These are phyloP conservation scores for Ceratothoa steindachneri DNA, from an alignment of 2,888 invertebrate species.

Conservation along the genomic window DNA sequence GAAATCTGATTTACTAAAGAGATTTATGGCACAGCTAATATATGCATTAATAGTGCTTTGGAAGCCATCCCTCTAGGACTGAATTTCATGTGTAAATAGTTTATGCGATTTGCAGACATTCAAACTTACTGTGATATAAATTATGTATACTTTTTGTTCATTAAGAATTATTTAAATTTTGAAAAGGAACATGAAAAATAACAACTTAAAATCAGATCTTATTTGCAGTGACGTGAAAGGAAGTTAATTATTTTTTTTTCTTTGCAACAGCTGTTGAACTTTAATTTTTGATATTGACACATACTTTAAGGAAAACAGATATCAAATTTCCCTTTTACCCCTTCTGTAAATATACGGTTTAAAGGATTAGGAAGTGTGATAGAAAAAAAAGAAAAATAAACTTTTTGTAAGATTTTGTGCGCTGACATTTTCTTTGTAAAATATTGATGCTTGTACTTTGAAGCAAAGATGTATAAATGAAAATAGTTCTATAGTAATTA, in stretches of 20 bases:
- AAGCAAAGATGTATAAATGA: constrained; percentile 11
- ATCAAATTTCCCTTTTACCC: not conserved
- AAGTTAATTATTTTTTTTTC: not conserved
- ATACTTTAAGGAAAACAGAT: not conserved
- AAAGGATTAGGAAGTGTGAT: not conserved
- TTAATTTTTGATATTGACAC: not conserved
- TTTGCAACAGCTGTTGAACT: not conserved
- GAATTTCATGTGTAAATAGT: not conserved
- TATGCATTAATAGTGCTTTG: not conserved
- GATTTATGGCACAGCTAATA: constrained; percentile 2
- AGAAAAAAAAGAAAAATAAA: not conserved
- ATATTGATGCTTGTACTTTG: not conserved
- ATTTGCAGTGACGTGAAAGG: not conserved
- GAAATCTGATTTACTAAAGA: not conserved
- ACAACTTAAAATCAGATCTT: not conserved
- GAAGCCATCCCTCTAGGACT: constrained; percentile 2
- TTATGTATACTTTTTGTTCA: constrained; percentile 6
- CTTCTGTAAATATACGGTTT: not conserved
- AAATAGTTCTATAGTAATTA: constrained; percentile 10
- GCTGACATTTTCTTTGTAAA: not conserved
- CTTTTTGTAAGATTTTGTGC: not conserved
- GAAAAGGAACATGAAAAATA: no score
- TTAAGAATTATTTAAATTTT: not conserved
- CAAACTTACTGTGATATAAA: constrained; percentile 13
- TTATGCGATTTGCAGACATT: constrained; percentile 7